These are phyloP conservation scores for Amphimedon queenslandica DNA, from an alignment of 37 sponge, comb jelly and placozoan genomes.

Conservation along the genomic window DNA sequence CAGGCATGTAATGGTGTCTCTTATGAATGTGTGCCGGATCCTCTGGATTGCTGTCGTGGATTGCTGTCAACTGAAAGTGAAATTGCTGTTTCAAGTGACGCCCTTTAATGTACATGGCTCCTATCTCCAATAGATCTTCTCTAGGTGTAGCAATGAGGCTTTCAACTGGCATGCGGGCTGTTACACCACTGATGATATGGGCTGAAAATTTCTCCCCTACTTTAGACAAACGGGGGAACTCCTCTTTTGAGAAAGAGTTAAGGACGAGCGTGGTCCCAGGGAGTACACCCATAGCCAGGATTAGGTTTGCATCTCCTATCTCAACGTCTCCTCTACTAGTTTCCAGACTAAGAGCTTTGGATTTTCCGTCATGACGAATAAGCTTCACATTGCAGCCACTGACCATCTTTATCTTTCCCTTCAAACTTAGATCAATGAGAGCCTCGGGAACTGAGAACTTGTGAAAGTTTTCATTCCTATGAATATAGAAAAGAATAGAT, in stretches of 20 bases:
- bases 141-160: not conserved
- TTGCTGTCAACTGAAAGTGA: slow-evolving; percentile 40
- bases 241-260: slow-evolving; percentile 47
- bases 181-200: slow-evolving; percentile 40
- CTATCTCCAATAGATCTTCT: slow-evolving; percentile 25
- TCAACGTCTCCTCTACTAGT: not conserved
- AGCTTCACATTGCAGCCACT: not conserved
- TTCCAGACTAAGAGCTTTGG: not conserved
- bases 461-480: not conserved
- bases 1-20: slow-evolving; percentile 8
- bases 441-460: not conserved
- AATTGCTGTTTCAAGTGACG: slow-evolving; percentile 7
- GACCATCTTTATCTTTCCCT: not conserved
- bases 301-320: slow-evolving; percentile 29
- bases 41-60: slow-evolving; percentile 16
- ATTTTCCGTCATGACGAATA: not conserved
- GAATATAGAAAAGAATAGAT: not conserved
- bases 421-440: not conserved
- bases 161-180: slow-evolving; percentile 23
- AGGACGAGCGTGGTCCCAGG: slow-evolving; percentile 41
- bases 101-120: slow-evolving; percentile 45
- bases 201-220: slow-evolving; percentile 33
- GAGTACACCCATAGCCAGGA: slow-evolving; percentile 41
- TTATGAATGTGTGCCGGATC: slow-evolving; percentile 5
- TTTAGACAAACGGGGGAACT: slow-evolving; percentile 8